A percentile compares a stretch with the other conserved stretches of the same genome.
These are phyloP conservation scores for Pyrrhopygopsis socrates DNA, from an alignment of 2,888 invertebrate genomes.

Conservation along the genomic window DNA sequence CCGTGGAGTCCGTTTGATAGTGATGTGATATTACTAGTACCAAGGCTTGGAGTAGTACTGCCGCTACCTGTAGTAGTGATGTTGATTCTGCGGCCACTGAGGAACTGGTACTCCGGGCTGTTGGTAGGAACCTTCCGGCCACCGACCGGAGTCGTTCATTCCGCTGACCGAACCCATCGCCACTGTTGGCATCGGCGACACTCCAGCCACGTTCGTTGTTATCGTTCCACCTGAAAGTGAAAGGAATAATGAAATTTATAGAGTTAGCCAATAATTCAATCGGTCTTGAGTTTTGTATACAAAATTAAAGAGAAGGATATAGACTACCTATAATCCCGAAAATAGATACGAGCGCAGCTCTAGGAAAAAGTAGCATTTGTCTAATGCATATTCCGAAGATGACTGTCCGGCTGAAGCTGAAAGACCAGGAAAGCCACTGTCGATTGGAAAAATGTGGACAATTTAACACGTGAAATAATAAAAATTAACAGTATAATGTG, in stretches of 20 bases:
- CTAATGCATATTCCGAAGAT: no score
- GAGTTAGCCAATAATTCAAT: no score
- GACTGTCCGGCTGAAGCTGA: no score
- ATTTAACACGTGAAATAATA: no score
- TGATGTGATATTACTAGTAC: neutral
- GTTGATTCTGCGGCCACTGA: slow-evolving; percentile 94
- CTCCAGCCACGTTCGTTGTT: slow-evolving; percentile 87
- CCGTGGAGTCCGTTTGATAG: neutral
- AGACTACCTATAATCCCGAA: no score
- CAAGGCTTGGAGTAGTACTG: slow-evolving; percentile 28
- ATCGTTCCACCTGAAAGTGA: slow-evolving; percentile 86
- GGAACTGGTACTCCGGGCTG: slow-evolving; percentile 85
- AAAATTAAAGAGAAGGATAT: no score
- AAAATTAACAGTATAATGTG: no score
- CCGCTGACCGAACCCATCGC: slow-evolving; percentile 83
- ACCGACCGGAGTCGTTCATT: slow-evolving; percentile 85
- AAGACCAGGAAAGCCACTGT: no score
- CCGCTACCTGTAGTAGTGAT: slow-evolving; percentile 96
- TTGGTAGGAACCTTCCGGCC: slow-evolving; percentile 88
- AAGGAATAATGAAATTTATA: slow-evolving; percentile 75
- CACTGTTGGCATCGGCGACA: slow-evolving; percentile 84
- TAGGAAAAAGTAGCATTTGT: no score
- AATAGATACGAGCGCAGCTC: no score
- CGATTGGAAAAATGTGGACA: no score
- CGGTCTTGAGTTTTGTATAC: no score